These are phyloP conservation scores for Calidris pugnax DNA, from an alignment of 2,113 vertebrate genomes.

Conservation along the genomic window DNA sequence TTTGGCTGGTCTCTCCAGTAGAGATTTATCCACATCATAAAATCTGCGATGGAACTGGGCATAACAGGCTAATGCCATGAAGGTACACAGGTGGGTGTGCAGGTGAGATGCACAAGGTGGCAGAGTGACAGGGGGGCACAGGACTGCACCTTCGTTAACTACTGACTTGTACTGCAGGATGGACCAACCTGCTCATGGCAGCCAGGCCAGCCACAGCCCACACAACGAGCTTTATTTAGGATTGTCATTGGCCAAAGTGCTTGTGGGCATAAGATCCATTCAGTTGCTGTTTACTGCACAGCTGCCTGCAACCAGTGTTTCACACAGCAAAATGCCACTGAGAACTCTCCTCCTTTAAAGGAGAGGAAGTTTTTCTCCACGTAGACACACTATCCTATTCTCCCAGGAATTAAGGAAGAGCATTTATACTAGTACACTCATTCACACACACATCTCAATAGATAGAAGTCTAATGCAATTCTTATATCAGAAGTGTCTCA, in stretches of 20 bases:
- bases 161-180: neutral
- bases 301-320: neutral
- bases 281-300: neutral
- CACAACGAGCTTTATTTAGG: neutral
- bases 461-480: slow-evolving; percentile 36
- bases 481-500: slow-evolving; percentile 25
- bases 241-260: neutral
- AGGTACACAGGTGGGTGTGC: neutral
- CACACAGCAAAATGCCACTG: neutral
- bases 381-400: slow-evolving; percentile 27
- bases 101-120: neutral
- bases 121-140: neutral
- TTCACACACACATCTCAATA: slow-evolving; percentile 53
- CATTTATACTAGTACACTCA: slow-evolving; percentile 4
- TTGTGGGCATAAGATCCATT: neutral
- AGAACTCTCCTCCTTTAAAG: slow-evolving; percentile 2
- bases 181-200: neutral
- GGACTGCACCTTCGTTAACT: neutral
- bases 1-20: slow-evolving; percentile 37
- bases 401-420: slow-evolving; percentile 37
- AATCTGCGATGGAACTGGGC: neutral
- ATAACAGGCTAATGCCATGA: neutral
- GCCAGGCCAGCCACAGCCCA: neutral
- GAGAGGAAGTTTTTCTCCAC: slow-evolving; percentile 21
- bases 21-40: slow-evolving; percentile 51